Percentiles rank a stretch among this genome's conserved stretches.
Conservation (phyloP, 1,140 invertebrate species). For the Caenorhabditis remanei region DNA sequence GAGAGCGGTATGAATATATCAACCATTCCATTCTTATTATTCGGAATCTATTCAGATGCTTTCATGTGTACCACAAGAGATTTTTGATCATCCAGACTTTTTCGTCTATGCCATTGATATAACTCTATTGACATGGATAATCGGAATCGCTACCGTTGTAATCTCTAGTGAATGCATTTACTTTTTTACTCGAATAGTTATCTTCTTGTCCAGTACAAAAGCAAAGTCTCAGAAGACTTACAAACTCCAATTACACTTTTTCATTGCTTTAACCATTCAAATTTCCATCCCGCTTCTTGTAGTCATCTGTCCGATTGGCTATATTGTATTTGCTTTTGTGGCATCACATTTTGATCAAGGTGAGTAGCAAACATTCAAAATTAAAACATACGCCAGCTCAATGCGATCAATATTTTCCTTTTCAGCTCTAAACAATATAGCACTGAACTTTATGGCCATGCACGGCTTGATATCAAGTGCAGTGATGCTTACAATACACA, state of each 20-base stretch:
- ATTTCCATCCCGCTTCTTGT: background rate
- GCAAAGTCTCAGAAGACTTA: constrained; percentile 20
- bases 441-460: background rate
- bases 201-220: constrained; percentile 12
- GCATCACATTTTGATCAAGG: constrained; percentile 15
- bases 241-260: constrained; percentile 27
- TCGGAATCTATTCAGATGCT: background rate
- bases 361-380: background rate
- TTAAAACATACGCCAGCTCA: background rate
- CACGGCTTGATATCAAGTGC: constrained; percentile 16
- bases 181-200: background rate
- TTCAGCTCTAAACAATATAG: constrained; percentile 14
- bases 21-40: background rate
- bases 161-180: background rate
- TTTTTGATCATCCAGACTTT: constrained; percentile 12
- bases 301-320: background rate
- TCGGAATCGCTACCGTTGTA: background rate
- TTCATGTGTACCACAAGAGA: constrained; percentile 7
- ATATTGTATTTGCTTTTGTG: constrained; percentile 16
- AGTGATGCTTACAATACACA: constrained; percentile 6
- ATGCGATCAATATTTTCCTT: background rate
- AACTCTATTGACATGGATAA: constrained; percentile 1
- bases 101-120: background rate
- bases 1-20: background rate
- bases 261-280: constrained; percentile 14